These are phyloP conservation scores for Drosophila gaucha DNA, from an alignment of 2,888 invertebrate genomes.

Conservation along the genomic window DNA sequence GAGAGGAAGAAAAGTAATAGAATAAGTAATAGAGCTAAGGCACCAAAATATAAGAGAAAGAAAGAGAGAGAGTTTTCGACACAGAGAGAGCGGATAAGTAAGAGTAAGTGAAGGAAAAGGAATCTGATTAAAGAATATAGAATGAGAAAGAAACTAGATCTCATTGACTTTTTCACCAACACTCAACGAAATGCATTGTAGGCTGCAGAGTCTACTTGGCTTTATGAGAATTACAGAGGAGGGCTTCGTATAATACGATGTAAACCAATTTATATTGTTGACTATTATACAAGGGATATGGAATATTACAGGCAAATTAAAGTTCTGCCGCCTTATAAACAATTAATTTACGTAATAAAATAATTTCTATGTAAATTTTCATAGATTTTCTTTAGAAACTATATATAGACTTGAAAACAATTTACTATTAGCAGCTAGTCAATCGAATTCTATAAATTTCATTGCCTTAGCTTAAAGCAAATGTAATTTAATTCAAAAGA, in stretches of 20 bases:
- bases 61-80: too few relatives aligned
- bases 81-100: too few relatives aligned
- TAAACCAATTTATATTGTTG: background rate
- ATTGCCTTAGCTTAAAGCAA: background rate
- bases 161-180: background rate
- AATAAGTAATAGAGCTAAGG: too few relatives aligned
- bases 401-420: background rate
- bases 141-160: too few relatives aligned
- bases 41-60: too few relatives aligned
- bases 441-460: background rate
- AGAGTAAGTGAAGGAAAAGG: too few relatives aligned
- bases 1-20: too few relatives aligned
- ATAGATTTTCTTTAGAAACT: background rate
- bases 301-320: background rate
- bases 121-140: too few relatives aligned
- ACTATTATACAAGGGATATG: background rate
- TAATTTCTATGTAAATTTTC: background rate
- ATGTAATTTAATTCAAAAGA: slow-evolving; percentile 4
- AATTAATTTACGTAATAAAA: background rate
- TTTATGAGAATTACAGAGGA: slow-evolving; percentile 1
- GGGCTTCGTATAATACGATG: background rate
- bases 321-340: background rate
- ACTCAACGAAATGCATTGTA: background rate
- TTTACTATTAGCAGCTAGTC: background rate
- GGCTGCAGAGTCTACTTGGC: background rate